Percentiles rank a stretch among this genome's conserved stretches.
Conservation (phyloP, 2,888 invertebrate species). For the Drosophila kuntzei region DNA sequence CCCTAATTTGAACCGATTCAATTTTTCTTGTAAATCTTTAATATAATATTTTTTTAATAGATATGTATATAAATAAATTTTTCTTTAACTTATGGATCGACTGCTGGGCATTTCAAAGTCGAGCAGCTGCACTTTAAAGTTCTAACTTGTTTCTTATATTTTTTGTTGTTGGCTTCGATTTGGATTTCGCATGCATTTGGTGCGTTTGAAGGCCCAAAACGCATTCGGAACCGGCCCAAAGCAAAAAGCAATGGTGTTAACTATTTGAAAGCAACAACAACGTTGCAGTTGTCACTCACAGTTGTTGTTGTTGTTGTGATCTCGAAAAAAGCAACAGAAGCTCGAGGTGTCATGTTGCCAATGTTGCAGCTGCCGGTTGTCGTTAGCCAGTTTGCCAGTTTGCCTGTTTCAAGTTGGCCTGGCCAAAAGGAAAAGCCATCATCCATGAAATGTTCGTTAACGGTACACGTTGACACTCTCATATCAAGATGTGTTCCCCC, state of each 20-base stretch:
- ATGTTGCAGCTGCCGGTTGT: conserved; percentile 64
- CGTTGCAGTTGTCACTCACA: conserved; percentile 73
- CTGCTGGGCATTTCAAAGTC: not conserved
- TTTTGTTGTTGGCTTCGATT: conserved; percentile 46
- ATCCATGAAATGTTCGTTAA: conserved; percentile 69
- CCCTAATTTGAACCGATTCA: too few relatives aligned
- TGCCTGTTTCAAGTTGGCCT: conserved; percentile 15
- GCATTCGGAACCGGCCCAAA: conserved; percentile 20
- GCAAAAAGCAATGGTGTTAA: conserved; percentile 57
- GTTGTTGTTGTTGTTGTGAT: conserved; percentile 58
- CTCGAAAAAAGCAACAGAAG: conserved; percentile 74
- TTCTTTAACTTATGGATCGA: too few relatives aligned
- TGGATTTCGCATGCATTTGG: conserved; percentile 67
- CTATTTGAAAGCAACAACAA: conserved; percentile 74
- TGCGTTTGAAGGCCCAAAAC: conserved; percentile 52
- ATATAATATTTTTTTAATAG: too few relatives aligned
- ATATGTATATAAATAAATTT: too few relatives aligned
- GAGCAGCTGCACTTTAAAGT: not conserved
- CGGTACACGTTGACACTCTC: conserved; percentile 76
- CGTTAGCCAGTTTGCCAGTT: conserved; percentile 17
- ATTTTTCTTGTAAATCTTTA: too few relatives aligned
- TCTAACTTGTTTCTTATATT: not conserved
- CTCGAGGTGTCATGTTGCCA: conserved; percentile 81
- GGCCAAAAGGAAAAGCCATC: conserved; percentile 31
- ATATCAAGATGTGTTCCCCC: conserved; percentile 69